A percentile compares a stretch with the other conserved stretches of the same genome.
Evolutionary conservation across 2,797 vertebrate species (phyloP).

Genomic region (Dromococcyx pavoninus): DNA sequence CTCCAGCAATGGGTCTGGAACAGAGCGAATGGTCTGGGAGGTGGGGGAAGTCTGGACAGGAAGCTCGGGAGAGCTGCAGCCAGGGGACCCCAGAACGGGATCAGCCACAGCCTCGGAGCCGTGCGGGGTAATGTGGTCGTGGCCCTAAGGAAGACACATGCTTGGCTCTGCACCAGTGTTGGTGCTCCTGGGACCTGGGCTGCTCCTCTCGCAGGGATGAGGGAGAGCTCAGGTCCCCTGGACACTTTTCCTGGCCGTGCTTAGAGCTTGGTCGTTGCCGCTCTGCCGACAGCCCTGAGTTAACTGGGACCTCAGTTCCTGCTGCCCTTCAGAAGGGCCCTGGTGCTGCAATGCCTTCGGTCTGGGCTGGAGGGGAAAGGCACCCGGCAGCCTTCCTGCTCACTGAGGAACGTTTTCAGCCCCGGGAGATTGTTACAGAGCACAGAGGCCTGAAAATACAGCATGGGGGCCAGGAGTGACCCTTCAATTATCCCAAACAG

Average conservation of each 20-base stretch:
- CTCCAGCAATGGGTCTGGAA: background rate
- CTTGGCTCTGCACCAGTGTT: background rate
- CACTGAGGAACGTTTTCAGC: background rate
- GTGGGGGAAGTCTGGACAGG: background rate
- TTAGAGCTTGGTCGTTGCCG: background rate
- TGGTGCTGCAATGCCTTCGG: background rate
- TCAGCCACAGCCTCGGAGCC: background rate
- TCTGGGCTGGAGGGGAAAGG: background rate
- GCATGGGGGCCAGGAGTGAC: background rate
- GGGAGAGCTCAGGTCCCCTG: no score
- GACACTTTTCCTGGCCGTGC: background rate
- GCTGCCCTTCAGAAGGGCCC: background rate
- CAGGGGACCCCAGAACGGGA: background rate
- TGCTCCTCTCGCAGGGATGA: background rate
- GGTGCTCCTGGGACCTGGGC: rapidly evolving
- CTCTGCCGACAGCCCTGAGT: rapidly evolving
- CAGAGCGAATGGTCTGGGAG: rapidly evolving
- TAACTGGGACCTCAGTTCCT: rapidly evolving
- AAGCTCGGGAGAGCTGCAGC: background rate
- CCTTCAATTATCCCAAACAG: rapidly evolving
- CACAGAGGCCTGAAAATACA: background rate
- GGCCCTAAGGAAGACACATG: rapidly evolving
- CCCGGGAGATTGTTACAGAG: background rate
- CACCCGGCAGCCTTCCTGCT: rapidly evolving
- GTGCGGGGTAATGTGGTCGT: rapidly evolving